Percentiles rank a stretch among this genome's conserved stretches.
These are phyloP conservation scores for Patella ulyssiponensis DNA, from an alignment of 2,888 invertebrate genomes.

Conservation along the genomic window DNA sequence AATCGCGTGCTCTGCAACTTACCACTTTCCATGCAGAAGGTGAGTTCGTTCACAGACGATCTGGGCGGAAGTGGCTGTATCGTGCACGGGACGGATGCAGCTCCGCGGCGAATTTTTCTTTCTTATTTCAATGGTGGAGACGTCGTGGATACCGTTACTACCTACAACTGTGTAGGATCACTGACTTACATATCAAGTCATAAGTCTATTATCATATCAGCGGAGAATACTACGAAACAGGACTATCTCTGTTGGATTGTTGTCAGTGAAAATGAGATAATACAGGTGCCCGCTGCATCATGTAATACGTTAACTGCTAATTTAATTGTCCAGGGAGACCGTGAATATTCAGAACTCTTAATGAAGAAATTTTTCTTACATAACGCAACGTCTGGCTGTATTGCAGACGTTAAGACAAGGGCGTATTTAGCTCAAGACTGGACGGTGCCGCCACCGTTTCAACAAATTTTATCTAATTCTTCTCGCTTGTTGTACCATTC, in stretches of 20 bases:
- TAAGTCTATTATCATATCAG: slow-evolving; percentile 28
- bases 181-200: slow-evolving; percentile 24
- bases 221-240: slow-evolving; percentile 14
- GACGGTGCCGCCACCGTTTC: slow-evolving; percentile 2
- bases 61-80: slow-evolving; percentile 21
- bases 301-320: slow-evolving; percentile 29
- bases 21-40: slow-evolving; percentile 18
- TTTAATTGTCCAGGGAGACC: slow-evolving; percentile 14
- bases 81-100: slow-evolving; percentile 18
- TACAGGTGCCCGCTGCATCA: slow-evolving; percentile 23
- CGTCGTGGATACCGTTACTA: not conserved
- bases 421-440: slow-evolving; percentile 3
- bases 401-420: not conserved
- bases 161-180: slow-evolving; percentile 31
- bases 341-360: slow-evolving; percentile 9
- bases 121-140: slow-evolving; percentile 6
- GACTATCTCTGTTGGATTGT: slow-evolving; percentile 38
- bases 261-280: slow-evolving; percentile 21
- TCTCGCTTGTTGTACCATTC: no score
- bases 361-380: not conserved
- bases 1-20: slow-evolving; percentile 26
- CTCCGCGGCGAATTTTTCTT: slow-evolving; percentile 17
- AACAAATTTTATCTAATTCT: no score
- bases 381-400: not conserved
- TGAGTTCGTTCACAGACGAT: slow-evolving; percentile 26